phyloP scores from a whole-genome alignment of 2,113 vertebrate species.

The Eclectus roratus region DNA sequence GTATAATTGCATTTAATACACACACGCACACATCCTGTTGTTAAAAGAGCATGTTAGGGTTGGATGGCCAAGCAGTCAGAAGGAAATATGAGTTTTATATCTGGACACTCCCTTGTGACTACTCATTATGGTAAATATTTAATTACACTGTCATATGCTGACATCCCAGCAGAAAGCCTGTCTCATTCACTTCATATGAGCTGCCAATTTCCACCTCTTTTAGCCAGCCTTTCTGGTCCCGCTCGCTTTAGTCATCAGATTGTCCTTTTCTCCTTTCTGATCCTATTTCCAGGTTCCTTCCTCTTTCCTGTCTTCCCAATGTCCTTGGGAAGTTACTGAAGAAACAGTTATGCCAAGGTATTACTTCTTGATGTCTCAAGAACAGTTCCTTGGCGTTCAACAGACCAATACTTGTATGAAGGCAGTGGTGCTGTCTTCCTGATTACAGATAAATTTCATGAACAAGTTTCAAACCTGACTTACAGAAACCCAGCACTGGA shows the following conservation, averaged over 20 bases:
- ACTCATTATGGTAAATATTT: not conserved
- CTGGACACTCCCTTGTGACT: not conserved
- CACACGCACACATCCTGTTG: not conserved
- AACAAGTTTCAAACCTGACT: not conserved
- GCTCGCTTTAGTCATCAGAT: not conserved
- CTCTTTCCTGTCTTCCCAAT: not conserved
- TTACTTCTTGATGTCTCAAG: not conserved
- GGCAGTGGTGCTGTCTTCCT: not conserved
- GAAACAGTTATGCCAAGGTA: not conserved
- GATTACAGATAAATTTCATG: not conserved
- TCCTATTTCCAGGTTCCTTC: not conserved
- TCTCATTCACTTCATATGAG: not conserved
- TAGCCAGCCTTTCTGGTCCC: not conserved
- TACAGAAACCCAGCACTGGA: not conserved
- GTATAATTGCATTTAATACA: not conserved
- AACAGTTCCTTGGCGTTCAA: not conserved
- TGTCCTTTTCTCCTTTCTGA: not conserved
- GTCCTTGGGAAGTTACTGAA: not conserved
- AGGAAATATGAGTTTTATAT: not conserved
- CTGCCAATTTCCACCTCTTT: not conserved
- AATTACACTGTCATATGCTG: not conserved
- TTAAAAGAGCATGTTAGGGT: not conserved
- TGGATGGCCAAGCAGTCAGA: not conserved
- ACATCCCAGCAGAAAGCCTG: not conserved
- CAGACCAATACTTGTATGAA: not conserved